These are phyloP conservation scores for Nanger granti DNA, from an alignment of 2,113 vertebrate genomes.

Conservation along the genomic window DNA sequence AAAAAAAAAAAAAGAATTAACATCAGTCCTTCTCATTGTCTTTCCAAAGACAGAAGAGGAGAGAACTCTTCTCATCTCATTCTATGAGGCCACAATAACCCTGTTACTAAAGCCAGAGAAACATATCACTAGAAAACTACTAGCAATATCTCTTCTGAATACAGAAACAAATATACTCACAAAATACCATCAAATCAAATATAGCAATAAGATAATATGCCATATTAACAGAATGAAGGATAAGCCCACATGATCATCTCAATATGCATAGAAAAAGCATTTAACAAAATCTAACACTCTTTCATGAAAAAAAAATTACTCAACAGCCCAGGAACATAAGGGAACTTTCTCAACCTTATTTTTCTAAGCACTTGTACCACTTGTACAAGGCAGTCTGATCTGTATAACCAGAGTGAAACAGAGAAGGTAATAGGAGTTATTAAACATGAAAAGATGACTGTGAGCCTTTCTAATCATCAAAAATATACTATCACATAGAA, in stretches of 20 bases:
- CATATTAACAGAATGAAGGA: background rate
- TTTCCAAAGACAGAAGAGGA: background rate
- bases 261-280: background rate
- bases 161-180: background rate
- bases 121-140: background rate
- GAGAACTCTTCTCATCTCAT: background rate
- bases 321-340: background rate
- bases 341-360: background rate
- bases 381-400: background rate
- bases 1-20: background rate
- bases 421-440: background rate
- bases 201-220: background rate
- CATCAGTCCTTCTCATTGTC: background rate
- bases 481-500: background rate
- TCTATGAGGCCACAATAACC: background rate
- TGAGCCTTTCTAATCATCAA: background rate
- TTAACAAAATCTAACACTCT: background rate
- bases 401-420: background rate
- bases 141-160: background rate
- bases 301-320: background rate
- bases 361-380: background rate
- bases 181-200: background rate
- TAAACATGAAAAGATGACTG: background rate
- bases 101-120: background rate
- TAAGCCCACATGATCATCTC: background rate